Conservation (phyloP, 2,888 invertebrate genomes). For the Mythimna lalbum region DNA sequence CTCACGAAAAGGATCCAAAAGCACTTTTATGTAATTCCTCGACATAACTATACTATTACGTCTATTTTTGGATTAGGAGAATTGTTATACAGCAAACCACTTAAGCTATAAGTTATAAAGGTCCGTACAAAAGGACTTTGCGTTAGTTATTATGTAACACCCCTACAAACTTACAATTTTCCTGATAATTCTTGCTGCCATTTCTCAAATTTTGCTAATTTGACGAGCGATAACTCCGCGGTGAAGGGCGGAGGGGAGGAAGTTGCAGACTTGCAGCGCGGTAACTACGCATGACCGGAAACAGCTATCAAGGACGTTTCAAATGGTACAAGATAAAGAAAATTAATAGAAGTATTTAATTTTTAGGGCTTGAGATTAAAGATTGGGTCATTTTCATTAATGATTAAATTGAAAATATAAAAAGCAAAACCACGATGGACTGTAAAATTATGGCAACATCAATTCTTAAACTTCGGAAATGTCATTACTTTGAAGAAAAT, state of each 20-base stretch:
- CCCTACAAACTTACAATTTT: slow-evolving; percentile 89
- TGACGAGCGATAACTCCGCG: slow-evolving; percentile 83
- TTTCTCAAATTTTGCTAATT: slow-evolving; percentile 84
- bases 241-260: slow-evolving; percentile 79
- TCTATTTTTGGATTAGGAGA: slow-evolving; percentile 88
- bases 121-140: slow-evolving; percentile 79
- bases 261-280: slow-evolving; percentile 66
- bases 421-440: no score
- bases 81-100: slow-evolving; percentile 73
- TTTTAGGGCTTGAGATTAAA: neutral
- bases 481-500: no score
- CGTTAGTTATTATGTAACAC: slow-evolving; percentile 74
- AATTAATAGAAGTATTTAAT: neutral
- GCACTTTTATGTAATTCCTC: slow-evolving; percentile 90
- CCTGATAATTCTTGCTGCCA: slow-evolving; percentile 90
- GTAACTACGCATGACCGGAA: slow-evolving; percentile 90
- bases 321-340: neutral
- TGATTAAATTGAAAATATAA: neutral
- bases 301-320: slow-evolving; percentile 71
- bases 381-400: neutral
- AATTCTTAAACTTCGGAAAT: no score
- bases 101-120: slow-evolving; percentile 66
- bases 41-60: slow-evolving; percentile 88
- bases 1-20: slow-evolving; percentile 90
- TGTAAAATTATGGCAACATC: slow-evolving; percentile 11